Evolutionary conservation across 2,797 vertebrate genomes (phyloP).

Genomic region (Amphiprion clarkii): DNA sequence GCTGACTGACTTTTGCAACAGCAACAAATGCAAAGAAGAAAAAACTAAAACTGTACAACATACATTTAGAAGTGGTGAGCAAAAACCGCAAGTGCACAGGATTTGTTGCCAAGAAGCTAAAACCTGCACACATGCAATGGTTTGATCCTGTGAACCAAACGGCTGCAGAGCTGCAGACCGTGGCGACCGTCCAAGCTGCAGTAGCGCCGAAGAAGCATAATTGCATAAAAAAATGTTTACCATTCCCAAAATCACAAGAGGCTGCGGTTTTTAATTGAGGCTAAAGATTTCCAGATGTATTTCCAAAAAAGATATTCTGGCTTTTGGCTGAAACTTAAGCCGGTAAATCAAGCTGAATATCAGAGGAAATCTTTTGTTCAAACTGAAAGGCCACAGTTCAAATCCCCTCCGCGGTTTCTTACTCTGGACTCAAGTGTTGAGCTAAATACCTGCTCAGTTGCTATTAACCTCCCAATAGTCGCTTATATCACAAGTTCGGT

Average conservation of each 20-base stretch:
- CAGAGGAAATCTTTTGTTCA: slow-evolving; percentile 1
- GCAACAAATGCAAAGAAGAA: no score
- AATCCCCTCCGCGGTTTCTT: not conserved
- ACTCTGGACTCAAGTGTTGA: slow-evolving; percentile 6
- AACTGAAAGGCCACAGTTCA: not conserved
- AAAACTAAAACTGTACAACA: no score
- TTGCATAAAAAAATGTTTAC: slow-evolving; percentile 23
- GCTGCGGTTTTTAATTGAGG: slow-evolving; percentile 15
- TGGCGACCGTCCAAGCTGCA: slow-evolving; percentile 20
- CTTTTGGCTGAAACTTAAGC: not conserved
- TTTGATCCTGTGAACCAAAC: not conserved
- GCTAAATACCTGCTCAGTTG: slow-evolving; percentile 9
- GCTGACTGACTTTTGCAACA: no score
- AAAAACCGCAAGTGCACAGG: no score
- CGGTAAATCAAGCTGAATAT: not conserved
- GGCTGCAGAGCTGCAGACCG: slow-evolving; percentile 25
- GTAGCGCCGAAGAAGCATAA: slow-evolving; percentile 21
- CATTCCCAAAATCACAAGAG: slow-evolving; percentile 42
- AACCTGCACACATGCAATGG: not conserved
- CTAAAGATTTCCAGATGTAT: slow-evolving; percentile 57
- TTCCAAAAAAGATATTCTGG: not conserved
- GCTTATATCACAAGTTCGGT: slow-evolving; percentile 27
- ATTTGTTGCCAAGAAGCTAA: not conserved
- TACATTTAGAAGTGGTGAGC: no score
- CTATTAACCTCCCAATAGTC: not conserved